Conservation (phyloP, 2,888 invertebrate genomes). For the Leptura quadrifasciata region DNA sequence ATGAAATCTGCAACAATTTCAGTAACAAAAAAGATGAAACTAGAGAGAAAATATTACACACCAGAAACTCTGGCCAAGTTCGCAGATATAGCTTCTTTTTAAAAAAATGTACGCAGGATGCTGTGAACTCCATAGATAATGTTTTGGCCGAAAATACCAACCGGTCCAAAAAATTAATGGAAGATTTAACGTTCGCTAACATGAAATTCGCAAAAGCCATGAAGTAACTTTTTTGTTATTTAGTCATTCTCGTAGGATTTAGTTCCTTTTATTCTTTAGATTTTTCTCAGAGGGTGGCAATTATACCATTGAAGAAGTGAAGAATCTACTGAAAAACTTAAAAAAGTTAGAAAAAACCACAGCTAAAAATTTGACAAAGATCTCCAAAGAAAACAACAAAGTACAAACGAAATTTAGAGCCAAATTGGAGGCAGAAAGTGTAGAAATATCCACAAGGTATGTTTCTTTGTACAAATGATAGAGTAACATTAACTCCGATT, state of each 20-base stretch:
- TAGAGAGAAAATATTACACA: conserved; percentile 22
- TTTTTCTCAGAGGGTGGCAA: conserved; percentile 67
- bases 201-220: conserved; percentile 46
- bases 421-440: conserved; percentile 39
- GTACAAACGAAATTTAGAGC: conserved; percentile 41
- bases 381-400: conserved; percentile 90
- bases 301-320: conserved; percentile 62
- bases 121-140: background rate
- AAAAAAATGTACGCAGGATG: conserved; percentile 30
- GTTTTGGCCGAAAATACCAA: background rate
- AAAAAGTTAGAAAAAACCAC: conserved; percentile 73
- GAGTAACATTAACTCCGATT: too few relatives aligned
- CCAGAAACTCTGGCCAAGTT: conserved; percentile 36
- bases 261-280: conserved; percentile 53
- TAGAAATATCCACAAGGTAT: conserved; percentile 44
- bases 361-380: conserved; percentile 95
- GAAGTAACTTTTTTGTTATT: conserved; percentile 41
- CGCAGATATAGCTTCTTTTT: conserved; percentile 36
- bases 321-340: conserved; percentile 56
- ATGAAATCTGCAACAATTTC: conserved; percentile 34
- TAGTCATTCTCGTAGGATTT: background rate
- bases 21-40: conserved; percentile 42
- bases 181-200: conserved; percentile 50
- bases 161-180: conserved; percentile 31
- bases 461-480: too few relatives aligned